Base-by-base conservation (phyloP, 2,113 vertebrate species). In the Paramisgurnus dabryanus region DNA sequence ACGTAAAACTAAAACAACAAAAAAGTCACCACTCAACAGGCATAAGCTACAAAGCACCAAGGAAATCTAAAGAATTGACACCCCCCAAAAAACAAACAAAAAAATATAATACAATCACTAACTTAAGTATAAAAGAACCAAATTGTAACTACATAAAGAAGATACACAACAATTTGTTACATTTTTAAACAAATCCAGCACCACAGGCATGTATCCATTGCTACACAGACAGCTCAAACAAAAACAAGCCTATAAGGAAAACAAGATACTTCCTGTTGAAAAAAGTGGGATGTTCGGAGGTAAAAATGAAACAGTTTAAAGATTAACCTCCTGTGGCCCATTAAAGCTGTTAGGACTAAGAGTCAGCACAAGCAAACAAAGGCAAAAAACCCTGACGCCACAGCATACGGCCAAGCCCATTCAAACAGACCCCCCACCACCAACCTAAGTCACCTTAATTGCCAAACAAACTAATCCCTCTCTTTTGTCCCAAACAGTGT, bases 401-500 rank as follows among this genome's bases (percentile, higher is more conserved):
- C 12, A 75, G 58, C 60, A 73, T 43, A 80, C 17, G 8, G 57
- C 41, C 2, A 0, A 47, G 2, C 55, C 27, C 22, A 39, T 79
- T 71, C 63, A 39, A 22, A 75, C 22, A 74, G 53, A 64, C 85
- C 78, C 81, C 90, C 72, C 72, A 82, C 84, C 72, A 82, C 84
- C 76, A 87, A 70, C 84, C 67, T 43, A 5, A 61, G 73, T 66
- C 86, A 80, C 86, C 83, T 86, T 86, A 79, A 87, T 86, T 79
- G 81, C 83, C 84, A 89, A 89, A 89, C 86, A 91, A 82, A 88
- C 87, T 86, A 88, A 90, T 87, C 87, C 87, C 81, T 87, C 86
- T 78, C 84, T 71, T 84, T 76, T 92, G 85, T 94, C 93, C 18
- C 92, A 90, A 84, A 94, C 94, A 88, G 84, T 84, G 88, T 86